phyloP scores from a whole-genome alignment of 1,140 invertebrate species.

The Zaprionus camerounensis region DNA sequence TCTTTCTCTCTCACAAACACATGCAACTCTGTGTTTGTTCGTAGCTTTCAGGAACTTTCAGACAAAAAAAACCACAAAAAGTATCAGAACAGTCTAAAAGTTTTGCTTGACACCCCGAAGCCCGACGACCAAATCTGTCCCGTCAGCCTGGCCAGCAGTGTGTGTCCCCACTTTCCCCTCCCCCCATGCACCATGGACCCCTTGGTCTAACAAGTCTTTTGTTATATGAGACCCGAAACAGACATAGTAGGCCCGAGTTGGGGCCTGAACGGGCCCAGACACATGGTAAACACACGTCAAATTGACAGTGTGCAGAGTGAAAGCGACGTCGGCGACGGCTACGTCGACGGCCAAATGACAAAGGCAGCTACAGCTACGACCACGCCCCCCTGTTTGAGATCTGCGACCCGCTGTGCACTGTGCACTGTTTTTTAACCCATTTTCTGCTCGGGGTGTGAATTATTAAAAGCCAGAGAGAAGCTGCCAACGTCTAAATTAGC shows the following conservation, averaged over 20 bases:
- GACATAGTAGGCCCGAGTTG: neutral
- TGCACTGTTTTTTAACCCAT: constrained; percentile 69
- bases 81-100: constrained; percentile 55
- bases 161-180: neutral
- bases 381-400: constrained; percentile 22
- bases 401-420: constrained; percentile 24
- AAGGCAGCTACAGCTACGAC: constrained; percentile 46
- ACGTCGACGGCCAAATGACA: constrained; percentile 52
- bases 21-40: constrained; percentile 4
- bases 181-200: no score
- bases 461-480: constrained; percentile 73
- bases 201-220: constrained; percentile 60
- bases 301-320: constrained; percentile 80
- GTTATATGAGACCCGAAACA: constrained; percentile 60
- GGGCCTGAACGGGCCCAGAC: constrained; percentile 53
- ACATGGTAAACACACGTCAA: constrained; percentile 82
- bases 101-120: constrained; percentile 38
- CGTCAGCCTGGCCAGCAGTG: constrained; percentile 9
- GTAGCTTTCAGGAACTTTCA: constrained; percentile 29
- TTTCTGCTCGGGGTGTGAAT: constrained; percentile 75
- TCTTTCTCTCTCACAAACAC: constrained; percentile 6
- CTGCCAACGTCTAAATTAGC: constrained; percentile 74
- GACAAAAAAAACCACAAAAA: constrained; percentile 53
- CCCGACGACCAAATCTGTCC: constrained; percentile 48
- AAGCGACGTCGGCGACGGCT: constrained; percentile 53